Base-by-base conservation (phyloP, 2,888 invertebrate species). In the Leistus spinibarbis region DNA sequence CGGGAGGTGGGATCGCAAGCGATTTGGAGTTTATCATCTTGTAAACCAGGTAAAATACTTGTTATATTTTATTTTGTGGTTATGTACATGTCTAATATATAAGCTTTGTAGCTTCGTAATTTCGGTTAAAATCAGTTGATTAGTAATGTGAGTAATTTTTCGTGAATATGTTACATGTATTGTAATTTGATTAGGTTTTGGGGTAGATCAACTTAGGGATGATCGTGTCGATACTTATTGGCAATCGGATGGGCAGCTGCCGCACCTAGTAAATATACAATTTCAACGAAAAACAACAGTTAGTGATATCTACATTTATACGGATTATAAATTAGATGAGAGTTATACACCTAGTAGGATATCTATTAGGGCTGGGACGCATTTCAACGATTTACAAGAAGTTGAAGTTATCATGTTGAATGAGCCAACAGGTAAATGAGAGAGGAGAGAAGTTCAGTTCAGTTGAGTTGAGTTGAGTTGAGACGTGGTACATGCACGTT, bases 171-270 rank as follows among this genome's bases (percentile, higher is more conserved):
- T 22, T 19, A 19, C 23, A 67, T 54, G 4, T 17, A 10, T 40
- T 40, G 13, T 40, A 65, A 13, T 77, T 53, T 64, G 82, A 83
- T 7, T 80, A 95, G 98, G 99, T 62, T 99, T 98, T 88, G 99
- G 99, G 2, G 98, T 99, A 3, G 97, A 98, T 83, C 98, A 99
- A 83, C 86, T 99, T 57, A 88, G 98, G 78, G 98, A 99, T 85
- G 96, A 97, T 83, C 95, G 95, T 78, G 93, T 95, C 86, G 99
- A 99, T 80, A 97, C 98, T 2, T 99, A 98, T 85, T 99, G 99
- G 99, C 99, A 99, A 85, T 99, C 98, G 0, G 99, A 99, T 86
- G 99, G 99, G 0, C 98, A 98, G 80, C 89, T 99, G 77, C 99
- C 99, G 2, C 99, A 99, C 86, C 88, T 98, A 78, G 97, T 99